These are phyloP conservation scores for Musca vetustissima DNA, from an alignment of 1,140 invertebrate genomes.

Conservation along the genomic window DNA sequence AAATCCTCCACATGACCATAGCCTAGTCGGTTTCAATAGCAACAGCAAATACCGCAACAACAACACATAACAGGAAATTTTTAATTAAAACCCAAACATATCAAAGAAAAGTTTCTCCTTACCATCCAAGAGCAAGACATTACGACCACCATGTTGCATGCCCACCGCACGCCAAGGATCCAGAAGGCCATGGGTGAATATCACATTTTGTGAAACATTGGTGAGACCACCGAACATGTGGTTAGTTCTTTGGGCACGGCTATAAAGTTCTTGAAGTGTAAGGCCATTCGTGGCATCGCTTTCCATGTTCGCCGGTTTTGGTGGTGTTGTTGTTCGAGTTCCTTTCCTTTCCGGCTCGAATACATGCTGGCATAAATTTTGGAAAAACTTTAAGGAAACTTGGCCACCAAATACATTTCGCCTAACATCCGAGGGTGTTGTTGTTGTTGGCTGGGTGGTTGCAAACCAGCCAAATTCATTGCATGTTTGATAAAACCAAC, in stretches of 20 bases:
- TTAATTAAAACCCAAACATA: constrained; percentile 2
- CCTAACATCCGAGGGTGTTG: constrained; percentile 54
- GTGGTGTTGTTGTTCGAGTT: not conserved
- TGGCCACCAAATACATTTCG: constrained; percentile 60
- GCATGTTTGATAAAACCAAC: constrained; percentile 74
- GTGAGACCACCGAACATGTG: constrained; percentile 60
- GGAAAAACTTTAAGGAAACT: constrained; percentile 62
- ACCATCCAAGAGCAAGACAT: constrained; percentile 46
- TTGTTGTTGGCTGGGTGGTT: constrained; percentile 43
- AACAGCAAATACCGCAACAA: not conserved
- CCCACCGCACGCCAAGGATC: constrained; percentile 63
- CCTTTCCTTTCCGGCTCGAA: constrained; percentile 57
- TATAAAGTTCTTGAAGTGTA: not conserved
- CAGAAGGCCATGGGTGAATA: constrained; percentile 66
- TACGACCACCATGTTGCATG: constrained; percentile 32
- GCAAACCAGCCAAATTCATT: constrained; percentile 71
- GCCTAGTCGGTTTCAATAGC: constrained; percentile 33
- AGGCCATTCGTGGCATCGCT: too few relatives aligned
- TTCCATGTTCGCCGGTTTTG: not conserved
- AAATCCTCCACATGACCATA: constrained; percentile 46
- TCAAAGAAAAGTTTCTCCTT: not conserved
- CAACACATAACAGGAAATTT: constrained; percentile 27
- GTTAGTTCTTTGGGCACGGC: constrained; percentile 54
- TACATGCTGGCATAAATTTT: constrained; percentile 65
- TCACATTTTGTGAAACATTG: constrained; percentile 55